These are phyloP conservation scores for Parascotia fuliginaria DNA, from an alignment of 2,888 invertebrate species.

Conservation along the genomic window DNA sequence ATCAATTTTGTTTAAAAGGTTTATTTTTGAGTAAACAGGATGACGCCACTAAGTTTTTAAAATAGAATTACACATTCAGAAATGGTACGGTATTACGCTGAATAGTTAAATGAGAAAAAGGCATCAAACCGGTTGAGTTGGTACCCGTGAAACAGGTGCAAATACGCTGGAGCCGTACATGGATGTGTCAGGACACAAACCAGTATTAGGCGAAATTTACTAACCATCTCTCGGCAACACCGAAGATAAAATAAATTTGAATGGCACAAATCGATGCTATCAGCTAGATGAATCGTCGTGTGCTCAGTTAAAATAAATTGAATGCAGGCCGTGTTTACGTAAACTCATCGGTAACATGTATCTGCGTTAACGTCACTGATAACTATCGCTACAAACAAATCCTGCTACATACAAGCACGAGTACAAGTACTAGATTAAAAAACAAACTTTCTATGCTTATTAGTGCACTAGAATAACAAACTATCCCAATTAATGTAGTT, in stretches of 20 bases:
- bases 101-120: conserved; percentile 35
- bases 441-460: no score
- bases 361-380: conserved; percentile 9
- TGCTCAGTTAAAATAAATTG: conserved; percentile 56
- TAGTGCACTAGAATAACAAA: neutral
- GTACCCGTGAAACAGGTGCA: conserved; percentile 59
- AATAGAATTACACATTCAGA: neutral
- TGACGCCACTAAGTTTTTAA: neutral
- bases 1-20: no score
- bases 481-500: conserved; percentile 12
- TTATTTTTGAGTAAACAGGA: no score
- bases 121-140: conserved; percentile 54
- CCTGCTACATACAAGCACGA: no score
- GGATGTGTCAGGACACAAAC: conserved; percentile 67
- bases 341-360: conserved; percentile 30
- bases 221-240: conserved; percentile 51
- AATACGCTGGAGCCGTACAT: conserved; percentile 55
- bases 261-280: conserved; percentile 71
- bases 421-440: no score
- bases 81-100: conserved; percentile 23
- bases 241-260: conserved; percentile 66
- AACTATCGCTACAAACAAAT: conserved; percentile 2
- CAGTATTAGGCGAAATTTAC: conserved; percentile 75
- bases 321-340: conserved; percentile 56
- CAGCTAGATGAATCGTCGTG: conserved; percentile 64